These are phyloP conservation scores for Lutraria lutraria DNA, from an alignment of 2,888 invertebrate genomes.

Conservation along the genomic window DNA sequence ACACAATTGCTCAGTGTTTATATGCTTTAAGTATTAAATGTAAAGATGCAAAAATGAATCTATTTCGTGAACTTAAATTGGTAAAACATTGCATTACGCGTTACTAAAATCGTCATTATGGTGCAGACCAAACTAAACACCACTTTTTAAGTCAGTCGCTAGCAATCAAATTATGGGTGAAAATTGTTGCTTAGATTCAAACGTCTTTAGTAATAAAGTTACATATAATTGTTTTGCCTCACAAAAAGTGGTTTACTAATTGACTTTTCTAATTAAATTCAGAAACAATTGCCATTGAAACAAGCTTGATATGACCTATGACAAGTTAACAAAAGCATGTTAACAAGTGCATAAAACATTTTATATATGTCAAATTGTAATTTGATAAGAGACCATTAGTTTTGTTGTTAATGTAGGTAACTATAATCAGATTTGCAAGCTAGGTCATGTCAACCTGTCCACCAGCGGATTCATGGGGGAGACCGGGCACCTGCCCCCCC, in stretches of 20 bases:
- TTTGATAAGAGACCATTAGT: background rate
- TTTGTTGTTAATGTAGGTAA: background rate
- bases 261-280: constrained; percentile 15
- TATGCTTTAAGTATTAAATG: background rate
- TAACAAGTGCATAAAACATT: constrained; percentile 16
- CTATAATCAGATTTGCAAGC: too few species aligned
- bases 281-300: constrained; percentile 2
- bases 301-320: background rate
- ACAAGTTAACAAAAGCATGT: constrained; percentile 25
- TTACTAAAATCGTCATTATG: too few species aligned
- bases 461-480: too few species aligned
- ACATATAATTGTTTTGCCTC: constrained; percentile 2
- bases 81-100: too few species aligned
- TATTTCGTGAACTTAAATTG: too few species aligned
- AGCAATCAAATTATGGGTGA: background rate
- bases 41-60: too few species aligned
- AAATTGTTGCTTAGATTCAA: background rate
- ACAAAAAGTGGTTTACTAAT: constrained; percentile 1
- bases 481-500: too few species aligned
- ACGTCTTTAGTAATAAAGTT: background rate
- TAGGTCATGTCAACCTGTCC: too few species aligned
- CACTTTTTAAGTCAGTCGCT: too few species aligned
- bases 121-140: too few species aligned
- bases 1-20: background rate
- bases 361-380: background rate